A percentile compares a stretch with the other conserved stretches of the same genome.
These are phyloP conservation scores for Pipistrellus kuhlii DNA, from an alignment of 2,797 vertebrate species.

Conservation along the genomic window DNA sequence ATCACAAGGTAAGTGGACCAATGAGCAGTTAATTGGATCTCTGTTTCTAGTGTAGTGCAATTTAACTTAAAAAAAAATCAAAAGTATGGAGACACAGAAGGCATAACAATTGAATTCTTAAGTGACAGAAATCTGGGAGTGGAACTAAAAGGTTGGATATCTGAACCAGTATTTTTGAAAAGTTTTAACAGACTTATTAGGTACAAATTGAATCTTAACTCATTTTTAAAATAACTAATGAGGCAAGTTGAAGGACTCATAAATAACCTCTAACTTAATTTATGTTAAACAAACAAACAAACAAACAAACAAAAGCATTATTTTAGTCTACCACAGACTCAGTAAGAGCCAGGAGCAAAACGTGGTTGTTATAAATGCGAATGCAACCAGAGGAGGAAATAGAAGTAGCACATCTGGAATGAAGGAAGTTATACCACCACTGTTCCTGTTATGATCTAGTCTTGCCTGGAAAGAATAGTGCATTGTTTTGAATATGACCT, in stretches of 20 bases:
- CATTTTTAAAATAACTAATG: not conserved
- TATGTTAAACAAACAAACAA: not conserved
- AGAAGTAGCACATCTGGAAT: not conserved
- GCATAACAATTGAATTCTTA: not conserved
- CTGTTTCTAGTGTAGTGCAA: not conserved
- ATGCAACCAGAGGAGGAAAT: not conserved
- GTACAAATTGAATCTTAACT: not conserved
- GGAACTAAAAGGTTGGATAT: not conserved
- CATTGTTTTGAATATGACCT: not conserved
- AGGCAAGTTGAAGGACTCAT: not conserved
- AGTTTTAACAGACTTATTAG: not conserved
- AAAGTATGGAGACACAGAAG: not conserved
- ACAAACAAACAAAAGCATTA: not conserved
- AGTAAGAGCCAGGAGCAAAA: not conserved
- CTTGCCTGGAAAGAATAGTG: not conserved
- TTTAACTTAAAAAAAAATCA: not conserved
- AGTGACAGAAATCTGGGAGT: not conserved
- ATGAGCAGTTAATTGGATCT: not conserved
- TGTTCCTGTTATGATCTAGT: not conserved
- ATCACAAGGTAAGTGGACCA: not conserved
- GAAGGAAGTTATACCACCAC: not conserved
- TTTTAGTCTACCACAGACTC: not conserved
- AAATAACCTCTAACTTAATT: not conserved
- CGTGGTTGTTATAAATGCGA: not conserved
- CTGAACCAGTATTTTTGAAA: constrained; percentile 17